phyloP scores from a whole-genome alignment of 1,140 invertebrate species.

The Vollenhovia emeryi region DNA sequence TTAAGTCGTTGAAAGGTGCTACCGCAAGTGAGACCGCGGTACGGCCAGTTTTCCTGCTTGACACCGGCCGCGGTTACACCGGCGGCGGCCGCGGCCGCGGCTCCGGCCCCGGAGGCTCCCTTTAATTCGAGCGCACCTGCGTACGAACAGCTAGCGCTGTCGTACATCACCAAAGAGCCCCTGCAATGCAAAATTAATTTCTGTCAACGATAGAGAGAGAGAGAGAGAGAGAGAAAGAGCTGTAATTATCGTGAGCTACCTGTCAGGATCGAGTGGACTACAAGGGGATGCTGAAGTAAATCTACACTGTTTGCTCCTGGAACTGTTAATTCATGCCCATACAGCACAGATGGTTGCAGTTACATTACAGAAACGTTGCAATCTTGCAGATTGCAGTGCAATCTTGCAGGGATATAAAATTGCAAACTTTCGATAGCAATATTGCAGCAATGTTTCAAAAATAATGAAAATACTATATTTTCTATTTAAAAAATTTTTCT shows the following conservation, averaged over 20 bases:
- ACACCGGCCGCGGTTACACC: conserved; percentile 80
- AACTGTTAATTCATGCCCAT: too few species aligned
- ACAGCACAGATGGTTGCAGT: too few species aligned
- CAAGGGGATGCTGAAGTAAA: too few species aligned
- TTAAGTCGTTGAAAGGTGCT: conserved; percentile 94
- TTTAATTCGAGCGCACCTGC: conserved; percentile 94
- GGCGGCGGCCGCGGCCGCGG: conserved; percentile 80
- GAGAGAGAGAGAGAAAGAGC: not conserved
- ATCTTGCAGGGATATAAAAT: too few species aligned
- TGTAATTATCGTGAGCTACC: not conserved
- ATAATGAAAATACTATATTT: too few species aligned
- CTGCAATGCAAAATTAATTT: conserved; percentile 68
- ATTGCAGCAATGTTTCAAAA: too few species aligned
- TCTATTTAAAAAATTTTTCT: too few species aligned
- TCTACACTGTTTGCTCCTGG: too few species aligned
- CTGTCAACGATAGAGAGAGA: not conserved
- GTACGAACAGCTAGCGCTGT: conserved; percentile 94
- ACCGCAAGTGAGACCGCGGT: conserved; percentile 83
- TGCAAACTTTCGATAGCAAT: too few species aligned
- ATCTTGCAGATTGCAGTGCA: too few species aligned
- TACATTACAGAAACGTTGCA: too few species aligned
- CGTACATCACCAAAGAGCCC: conserved; percentile 90
- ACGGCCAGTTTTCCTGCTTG: conserved; percentile 86
- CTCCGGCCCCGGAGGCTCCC: conserved; percentile 85
- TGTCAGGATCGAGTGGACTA: not conserved